Evolutionary conservation across 2,888 invertebrate species (phyloP), one percentile per base, ranked within the genome.

Genomic region (Drosophila multiciliata): DNA sequence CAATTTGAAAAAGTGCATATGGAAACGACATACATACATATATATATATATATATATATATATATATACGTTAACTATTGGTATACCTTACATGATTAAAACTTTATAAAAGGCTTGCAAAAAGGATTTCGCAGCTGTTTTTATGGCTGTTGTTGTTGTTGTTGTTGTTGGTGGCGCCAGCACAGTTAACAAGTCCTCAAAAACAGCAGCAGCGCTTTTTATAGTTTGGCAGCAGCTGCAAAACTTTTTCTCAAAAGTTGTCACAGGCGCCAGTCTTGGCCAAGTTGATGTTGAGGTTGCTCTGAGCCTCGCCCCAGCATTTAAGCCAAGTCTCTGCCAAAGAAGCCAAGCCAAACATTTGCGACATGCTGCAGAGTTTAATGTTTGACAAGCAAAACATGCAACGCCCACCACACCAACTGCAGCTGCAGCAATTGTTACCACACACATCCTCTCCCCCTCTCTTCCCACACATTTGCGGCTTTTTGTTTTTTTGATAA

Each of bases 321-420:
- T 84, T 66, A 76, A 82, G 78, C 53, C 62, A 78, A 81, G 67
- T 60, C 62, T 73, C 57, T 63, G 67, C 59, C 53, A 77, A 75
- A 58, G 64, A 78, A 59, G 59, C 61, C 53, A 58, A 76, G 71
- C 74, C 78, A 84, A 82, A 69, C 72, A 72, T 66, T 83, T 75
- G 62, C 65, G 69, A 80, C 76, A 76, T 80, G 73, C 80, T 66
- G 73, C 84, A 73, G 73, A 87, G 83, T 87, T 84, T 77, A 89
- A 79, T 87, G 88, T 85, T 89, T 85, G 88, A 85, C 88, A 85
- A 80, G 75, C 82, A 82, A 78, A 84, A 84, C 82, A 78, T 78
- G 79, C 71, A 65, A 58, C 58, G 52, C 40, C 23, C 35, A 45
- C 45, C 8, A 26, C 26, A 20, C 26, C 66, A 69, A 49, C 48